Percentiles rank a stretch among this genome's conserved stretches.
phyloP scores from a whole-genome alignment of 2,888 invertebrate genomes.

The Adelphocoris suturalis region DNA sequence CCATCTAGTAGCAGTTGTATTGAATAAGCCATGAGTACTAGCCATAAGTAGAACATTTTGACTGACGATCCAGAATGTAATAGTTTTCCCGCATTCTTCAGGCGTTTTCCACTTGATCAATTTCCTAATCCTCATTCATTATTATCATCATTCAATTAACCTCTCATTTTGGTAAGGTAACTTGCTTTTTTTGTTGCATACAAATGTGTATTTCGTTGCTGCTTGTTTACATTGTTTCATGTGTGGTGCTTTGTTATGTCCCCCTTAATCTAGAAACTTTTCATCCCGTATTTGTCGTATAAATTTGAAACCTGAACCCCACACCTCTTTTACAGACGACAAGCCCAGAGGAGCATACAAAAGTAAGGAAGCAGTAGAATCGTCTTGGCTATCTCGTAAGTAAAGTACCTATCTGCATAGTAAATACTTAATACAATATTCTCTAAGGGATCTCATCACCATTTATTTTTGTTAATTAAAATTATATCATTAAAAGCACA shows the following conservation, averaged over 20 bases:
- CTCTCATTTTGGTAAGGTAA: not conserved
- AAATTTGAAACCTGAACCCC: not conserved
- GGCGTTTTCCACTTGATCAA: not conserved
- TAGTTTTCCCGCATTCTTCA: not conserved
- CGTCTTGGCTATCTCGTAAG: slow-evolving; percentile 59
- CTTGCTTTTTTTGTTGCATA: slow-evolving; percentile 30
- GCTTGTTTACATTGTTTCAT: not conserved
- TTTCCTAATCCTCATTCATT: not conserved
- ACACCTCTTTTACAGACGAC: slow-evolving; percentile 52
- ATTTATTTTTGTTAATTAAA: not conserved
- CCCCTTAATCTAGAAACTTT: not conserved
- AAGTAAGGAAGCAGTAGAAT: slow-evolving; percentile 67
- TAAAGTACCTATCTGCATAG: slow-evolving; percentile 1
- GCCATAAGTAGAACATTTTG: not conserved
- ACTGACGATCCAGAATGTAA: not conserved
- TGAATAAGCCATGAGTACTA: no score
- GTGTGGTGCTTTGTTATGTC: not conserved
- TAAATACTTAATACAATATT: not conserved
- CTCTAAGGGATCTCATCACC: not conserved
- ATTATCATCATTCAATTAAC: not conserved
- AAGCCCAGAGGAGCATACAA: slow-evolving; percentile 61
- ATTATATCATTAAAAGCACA: not conserved
- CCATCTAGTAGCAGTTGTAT: no score
- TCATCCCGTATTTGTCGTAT: not conserved
- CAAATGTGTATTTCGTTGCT: slow-evolving; percentile 8